Evolutionary conservation across 2,797 vertebrate genomes (phyloP).

Genomic region (Pangasius krempfi): DNA sequence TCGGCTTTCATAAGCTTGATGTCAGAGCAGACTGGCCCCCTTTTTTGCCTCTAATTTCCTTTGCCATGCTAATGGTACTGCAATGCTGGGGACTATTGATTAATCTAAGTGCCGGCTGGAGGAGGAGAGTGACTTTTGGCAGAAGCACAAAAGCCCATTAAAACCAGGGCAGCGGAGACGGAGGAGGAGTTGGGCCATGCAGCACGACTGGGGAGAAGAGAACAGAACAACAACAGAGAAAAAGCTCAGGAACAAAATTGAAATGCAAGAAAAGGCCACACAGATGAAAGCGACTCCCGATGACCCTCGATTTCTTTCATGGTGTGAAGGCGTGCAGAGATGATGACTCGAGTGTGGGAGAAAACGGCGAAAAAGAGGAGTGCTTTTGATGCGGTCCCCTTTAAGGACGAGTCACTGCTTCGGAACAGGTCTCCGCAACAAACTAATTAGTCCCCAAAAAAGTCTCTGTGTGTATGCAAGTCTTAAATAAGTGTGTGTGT

Average conservation of each 20-base stretch:
- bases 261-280: constrained; percentile 32
- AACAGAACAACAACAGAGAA: constrained; percentile 51
- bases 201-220: constrained; percentile 52
- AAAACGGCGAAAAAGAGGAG: not conserved
- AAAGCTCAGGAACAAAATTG: constrained; percentile 25
- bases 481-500: constrained; percentile 5
- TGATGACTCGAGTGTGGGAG: constrained; percentile 18
- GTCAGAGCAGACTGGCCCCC: constrained; percentile 54
- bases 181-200: constrained; percentile 49
- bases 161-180: constrained; percentile 46
- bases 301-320: constrained; percentile 28
- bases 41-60: constrained; percentile 57
- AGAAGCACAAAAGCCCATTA: constrained; percentile 70
- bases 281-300: constrained; percentile 8
- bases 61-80: constrained; percentile 63
- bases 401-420: constrained; percentile 15
- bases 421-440: not conserved
- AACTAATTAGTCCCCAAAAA: constrained; percentile 12
- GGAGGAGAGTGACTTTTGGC: constrained; percentile 74
- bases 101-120: constrained; percentile 70
- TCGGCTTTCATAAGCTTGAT: constrained; percentile 56
- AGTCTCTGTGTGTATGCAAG: constrained; percentile 3
- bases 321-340: constrained; percentile 11
- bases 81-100: constrained; percentile 70
- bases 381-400: constrained; percentile 14